These are phyloP conservation scores for Globia sparganii DNA, from an alignment of 2,888 invertebrate species.

Conservation along the genomic window DNA sequence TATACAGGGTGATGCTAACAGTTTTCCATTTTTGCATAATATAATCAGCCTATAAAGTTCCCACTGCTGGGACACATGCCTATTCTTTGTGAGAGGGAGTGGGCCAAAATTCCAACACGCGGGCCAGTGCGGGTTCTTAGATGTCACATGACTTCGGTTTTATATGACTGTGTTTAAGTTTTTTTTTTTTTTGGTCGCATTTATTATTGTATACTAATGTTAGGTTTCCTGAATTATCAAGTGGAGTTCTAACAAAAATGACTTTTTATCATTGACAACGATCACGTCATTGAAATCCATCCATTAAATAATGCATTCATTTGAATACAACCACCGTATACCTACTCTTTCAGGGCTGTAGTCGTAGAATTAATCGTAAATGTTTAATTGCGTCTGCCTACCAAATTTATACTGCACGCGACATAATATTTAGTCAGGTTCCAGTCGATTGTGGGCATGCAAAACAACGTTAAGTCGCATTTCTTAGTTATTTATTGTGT, in stretches of 20 bases:
- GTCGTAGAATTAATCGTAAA: conserved; percentile 76
- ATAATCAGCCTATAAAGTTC: neutral
- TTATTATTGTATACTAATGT: neutral
- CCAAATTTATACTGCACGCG: conserved; percentile 80
- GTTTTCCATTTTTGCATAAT: neutral
- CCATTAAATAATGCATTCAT: conserved; percentile 56
- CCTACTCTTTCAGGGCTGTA: conserved; percentile 63
- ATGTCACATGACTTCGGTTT: neutral
- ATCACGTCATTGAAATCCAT: conserved; percentile 5
- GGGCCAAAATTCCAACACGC: neutral
- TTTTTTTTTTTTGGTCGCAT: neutral
- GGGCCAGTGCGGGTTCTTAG: neutral
- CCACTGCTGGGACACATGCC: neutral
- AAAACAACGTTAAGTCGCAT: conserved; percentile 74
- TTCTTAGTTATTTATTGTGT: conserved; percentile 73
- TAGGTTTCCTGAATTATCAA: neutral
- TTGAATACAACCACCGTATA: conserved; percentile 66
- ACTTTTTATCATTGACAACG: neutral
- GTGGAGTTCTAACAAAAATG: neutral
- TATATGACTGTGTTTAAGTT: neutral
- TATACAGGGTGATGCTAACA: neutral
- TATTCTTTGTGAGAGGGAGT: neutral
- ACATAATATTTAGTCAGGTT: conserved; percentile 82
- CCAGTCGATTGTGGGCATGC: conserved; percentile 79
- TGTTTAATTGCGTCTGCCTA: conserved; percentile 75